A percentile compares a stretch with the other conserved stretches of the same genome.
Conservation (phyloP, 1,140 invertebrate species). For the Mylabris phalerata region DNA sequence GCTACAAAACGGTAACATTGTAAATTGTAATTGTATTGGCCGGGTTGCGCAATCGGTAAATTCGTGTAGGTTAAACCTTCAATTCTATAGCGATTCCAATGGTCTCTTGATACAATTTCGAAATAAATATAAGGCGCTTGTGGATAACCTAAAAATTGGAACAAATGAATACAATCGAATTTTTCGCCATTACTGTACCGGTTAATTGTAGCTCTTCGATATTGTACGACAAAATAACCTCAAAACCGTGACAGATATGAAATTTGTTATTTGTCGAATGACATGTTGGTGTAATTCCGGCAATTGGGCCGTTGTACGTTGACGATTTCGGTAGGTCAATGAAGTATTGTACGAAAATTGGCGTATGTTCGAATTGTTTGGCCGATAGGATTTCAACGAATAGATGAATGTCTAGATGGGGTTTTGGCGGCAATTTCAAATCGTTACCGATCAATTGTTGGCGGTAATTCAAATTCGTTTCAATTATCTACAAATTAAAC, state of each 20-base stretch:
- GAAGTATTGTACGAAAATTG: slow-evolving; percentile 32
- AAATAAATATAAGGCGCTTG: slow-evolving; percentile 34
- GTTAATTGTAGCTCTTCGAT: slow-evolving; percentile 15
- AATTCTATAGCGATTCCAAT: slow-evolving; percentile 31
- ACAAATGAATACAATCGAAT: too few species aligned
- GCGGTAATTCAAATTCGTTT: neutral
- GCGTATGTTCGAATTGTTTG: slow-evolving; percentile 30
- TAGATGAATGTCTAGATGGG: slow-evolving; percentile 28
- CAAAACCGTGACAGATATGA: slow-evolving; percentile 30
- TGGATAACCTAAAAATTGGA: slow-evolving; percentile 16
- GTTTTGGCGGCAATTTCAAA: slow-evolving; percentile 29
- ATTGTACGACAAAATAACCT: slow-evolving; percentile 29
- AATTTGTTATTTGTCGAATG: slow-evolving; percentile 12
- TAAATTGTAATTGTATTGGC: slow-evolving; percentile 25
- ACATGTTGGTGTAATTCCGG: slow-evolving; percentile 31
- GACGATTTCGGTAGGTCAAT: slow-evolving; percentile 31
- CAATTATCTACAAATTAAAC: slow-evolving; percentile 19
- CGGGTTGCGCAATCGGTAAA: slow-evolving; percentile 29
- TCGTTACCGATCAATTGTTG: slow-evolving; percentile 3
- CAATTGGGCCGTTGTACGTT: slow-evolving; percentile 13
- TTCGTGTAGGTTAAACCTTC: slow-evolving; percentile 34
- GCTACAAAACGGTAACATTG: slow-evolving; percentile 30
- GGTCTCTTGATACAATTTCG: slow-evolving; percentile 34
- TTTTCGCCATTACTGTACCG: neutral
- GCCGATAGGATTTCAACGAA: slow-evolving; percentile 33